Conservation (phyloP, 2,888 invertebrate genomes). For the Andrena chrysosceles region DNA sequence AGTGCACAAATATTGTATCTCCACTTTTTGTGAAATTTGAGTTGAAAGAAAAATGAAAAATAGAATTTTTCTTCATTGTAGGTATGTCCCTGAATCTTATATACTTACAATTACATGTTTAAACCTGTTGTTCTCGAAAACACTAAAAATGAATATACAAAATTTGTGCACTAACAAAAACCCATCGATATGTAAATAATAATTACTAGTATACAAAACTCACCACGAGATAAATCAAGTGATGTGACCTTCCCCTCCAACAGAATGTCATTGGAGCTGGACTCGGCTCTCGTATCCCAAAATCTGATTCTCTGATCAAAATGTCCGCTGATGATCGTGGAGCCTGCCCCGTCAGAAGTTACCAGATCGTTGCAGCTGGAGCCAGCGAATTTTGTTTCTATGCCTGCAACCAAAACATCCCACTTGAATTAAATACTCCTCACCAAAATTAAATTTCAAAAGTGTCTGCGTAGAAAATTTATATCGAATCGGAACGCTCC, state of each 20-base stretch:
- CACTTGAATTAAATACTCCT: neutral
- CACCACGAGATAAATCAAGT: slow-evolving; percentile 96
- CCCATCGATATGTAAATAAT: neutral
- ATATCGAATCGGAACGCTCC: too few relatives aligned
- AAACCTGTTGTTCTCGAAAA: too few relatives aligned
- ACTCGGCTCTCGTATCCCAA: slow-evolving; percentile 97
- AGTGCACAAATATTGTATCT: too few relatives aligned
- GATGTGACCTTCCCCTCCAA: slow-evolving; percentile 98
- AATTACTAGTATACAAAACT: slow-evolving; percentile 54
- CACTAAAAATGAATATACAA: neutral
- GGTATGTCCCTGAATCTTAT: too few relatives aligned
- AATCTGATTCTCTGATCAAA: slow-evolving; percentile 98
- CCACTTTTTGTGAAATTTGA: too few relatives aligned
- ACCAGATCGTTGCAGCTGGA: slow-evolving; percentile 99
- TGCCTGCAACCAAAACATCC: slow-evolving; percentile 86
- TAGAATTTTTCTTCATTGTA: too few relatives aligned
- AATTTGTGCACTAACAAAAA: neutral
- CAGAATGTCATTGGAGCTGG: slow-evolving; percentile 93
- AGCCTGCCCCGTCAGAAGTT: slow-evolving; percentile 93
- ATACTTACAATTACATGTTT: too few relatives aligned
- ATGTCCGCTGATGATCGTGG: slow-evolving; percentile 98
- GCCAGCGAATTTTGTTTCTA: slow-evolving; percentile 97
- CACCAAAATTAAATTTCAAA: neutral
- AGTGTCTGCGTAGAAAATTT: neutral
- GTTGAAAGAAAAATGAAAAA: too few relatives aligned